Base-by-base conservation (phyloP, 2,888 invertebrate species). In the Pogonocherus hispidulus region DNA sequence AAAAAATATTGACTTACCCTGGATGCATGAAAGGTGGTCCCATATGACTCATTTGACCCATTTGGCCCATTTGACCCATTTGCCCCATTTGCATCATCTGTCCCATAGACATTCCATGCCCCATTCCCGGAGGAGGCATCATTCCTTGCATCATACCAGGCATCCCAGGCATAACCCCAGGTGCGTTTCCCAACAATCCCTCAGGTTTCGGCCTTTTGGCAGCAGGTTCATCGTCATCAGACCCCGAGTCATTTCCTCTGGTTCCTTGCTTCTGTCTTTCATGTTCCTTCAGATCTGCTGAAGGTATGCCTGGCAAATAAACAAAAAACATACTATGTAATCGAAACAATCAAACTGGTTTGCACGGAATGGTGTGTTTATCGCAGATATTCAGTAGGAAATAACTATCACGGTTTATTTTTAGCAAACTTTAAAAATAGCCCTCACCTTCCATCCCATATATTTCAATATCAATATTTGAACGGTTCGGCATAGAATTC, bases 381-480 rank as follows among this genome's bases (percentile, higher is more conserved):
- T 32, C 11, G 52, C 32, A 32, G 52, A 35, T 32, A 32, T 69
- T 65, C 67, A 65, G 67, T 59, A 69, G 55, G 56, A 68, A 63
- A 67, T 51, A 65, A 66, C 68, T 62, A 65, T 16, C 63, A 52
- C 54, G 19, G 18, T 67, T 60, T 68, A 63, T 76, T 74, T 77
- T 73, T 73, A 71, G 72, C 55, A 51, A 56, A 55, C 23, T 35
- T 71, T 76, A 75, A 71, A 74, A 73, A 74, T 78, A 76, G 71
- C 37, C 41, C 56, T 76, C 78, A 85, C 99, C 99, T 90, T 99
- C 99, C 99, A 99, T 99, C 77, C 99, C 99, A 89, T 99, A 99
- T 83, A 99, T 99, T 90, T 99, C 99, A 86, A 99, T 96, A 88
- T 99, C 98, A 84, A 98, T 97, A 88, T 98, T 98, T 83, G 97